These are phyloP conservation scores for Acanthopagrus latus DNA, from an alignment of 2,797 vertebrate species.

Conservation along the genomic window DNA sequence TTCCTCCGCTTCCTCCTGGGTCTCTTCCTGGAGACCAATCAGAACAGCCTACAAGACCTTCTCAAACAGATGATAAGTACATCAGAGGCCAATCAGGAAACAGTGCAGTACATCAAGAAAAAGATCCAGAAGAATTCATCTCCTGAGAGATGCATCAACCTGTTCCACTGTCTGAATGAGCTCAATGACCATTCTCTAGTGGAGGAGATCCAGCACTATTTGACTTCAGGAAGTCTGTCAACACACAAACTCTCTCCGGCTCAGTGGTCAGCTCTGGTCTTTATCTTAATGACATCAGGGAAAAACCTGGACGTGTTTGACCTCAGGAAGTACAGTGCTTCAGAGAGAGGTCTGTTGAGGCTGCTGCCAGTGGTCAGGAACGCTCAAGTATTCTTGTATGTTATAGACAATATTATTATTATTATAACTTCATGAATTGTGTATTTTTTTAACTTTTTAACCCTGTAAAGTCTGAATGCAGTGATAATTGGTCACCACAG, in stretches of 20 bases:
- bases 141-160: conserved; percentile 35
- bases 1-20: conserved; percentile 45
- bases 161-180: conserved; percentile 34
- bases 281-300: conserved; percentile 29
- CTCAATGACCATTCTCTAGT: conserved; percentile 31
- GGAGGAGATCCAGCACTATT: conserved; percentile 24
- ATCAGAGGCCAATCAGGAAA: background rate
- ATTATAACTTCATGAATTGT: background rate
- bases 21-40: conserved; percentile 31
- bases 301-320: conserved; percentile 15
- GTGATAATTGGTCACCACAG: background rate
- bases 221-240: conserved; percentile 9
- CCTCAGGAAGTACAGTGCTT: conserved; percentile 18
- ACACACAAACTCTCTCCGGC: background rate
- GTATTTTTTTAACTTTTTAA: no score
- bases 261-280: conserved; percentile 36
- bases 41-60: background rate
- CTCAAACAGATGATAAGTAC: background rate
- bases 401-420: background rate
- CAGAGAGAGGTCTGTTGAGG: conserved; percentile 23
- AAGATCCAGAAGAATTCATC: background rate
- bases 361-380: conserved; percentile 31
- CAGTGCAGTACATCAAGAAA: conserved; percentile 24
- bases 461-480: no score
- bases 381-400: background rate